phyloP scores from a whole-genome alignment of 2,113 vertebrate species.

The Lagopus muta region DNA sequence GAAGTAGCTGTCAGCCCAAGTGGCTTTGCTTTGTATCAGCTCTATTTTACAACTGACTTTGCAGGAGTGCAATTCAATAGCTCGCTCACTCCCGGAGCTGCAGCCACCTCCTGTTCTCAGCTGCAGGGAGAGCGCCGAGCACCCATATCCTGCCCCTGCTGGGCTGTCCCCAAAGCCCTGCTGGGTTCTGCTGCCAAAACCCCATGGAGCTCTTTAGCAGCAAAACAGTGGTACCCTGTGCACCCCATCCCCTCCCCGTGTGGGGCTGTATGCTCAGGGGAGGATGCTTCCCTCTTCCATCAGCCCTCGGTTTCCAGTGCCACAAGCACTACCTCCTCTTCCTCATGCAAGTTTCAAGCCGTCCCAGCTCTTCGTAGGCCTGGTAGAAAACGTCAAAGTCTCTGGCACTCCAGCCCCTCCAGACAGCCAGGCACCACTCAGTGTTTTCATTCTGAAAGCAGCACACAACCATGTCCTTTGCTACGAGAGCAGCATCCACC shows the following conservation, averaged over 20 bases:
- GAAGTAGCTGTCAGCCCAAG: not conserved
- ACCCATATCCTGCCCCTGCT: not conserved
- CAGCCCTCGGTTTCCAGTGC: not conserved
- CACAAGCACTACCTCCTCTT: conserved; percentile 86
- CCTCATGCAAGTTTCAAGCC: conserved; percentile 85
- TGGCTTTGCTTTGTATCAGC: not conserved
- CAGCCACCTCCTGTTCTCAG: not conserved
- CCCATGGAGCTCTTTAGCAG: conserved; percentile 60
- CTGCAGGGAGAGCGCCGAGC: not conserved
- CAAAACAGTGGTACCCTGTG: not conserved
- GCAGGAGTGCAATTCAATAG: not conserved
- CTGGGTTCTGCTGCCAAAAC: not conserved
- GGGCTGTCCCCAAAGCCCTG: not conserved
- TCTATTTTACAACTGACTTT: not conserved
- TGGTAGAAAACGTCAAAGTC: conserved; percentile 95
- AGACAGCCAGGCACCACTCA: conserved; percentile 92
- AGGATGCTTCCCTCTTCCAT: not conserved
- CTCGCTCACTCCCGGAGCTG: not conserved
- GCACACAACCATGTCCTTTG: conserved; percentile 91
- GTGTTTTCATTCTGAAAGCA: conserved; percentile 83
- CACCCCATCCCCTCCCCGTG: not conserved
- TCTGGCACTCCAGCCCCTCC: conserved; percentile 90
- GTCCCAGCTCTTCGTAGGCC: conserved; percentile 89
- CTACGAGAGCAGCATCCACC: conserved; percentile 85
- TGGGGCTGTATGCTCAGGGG: not conserved